Evolutionary conservation across 2,797 vertebrate species (phyloP), one percentile per base, ranked within the genome.

Genomic region (Eutrigla gurnardus): DNA sequence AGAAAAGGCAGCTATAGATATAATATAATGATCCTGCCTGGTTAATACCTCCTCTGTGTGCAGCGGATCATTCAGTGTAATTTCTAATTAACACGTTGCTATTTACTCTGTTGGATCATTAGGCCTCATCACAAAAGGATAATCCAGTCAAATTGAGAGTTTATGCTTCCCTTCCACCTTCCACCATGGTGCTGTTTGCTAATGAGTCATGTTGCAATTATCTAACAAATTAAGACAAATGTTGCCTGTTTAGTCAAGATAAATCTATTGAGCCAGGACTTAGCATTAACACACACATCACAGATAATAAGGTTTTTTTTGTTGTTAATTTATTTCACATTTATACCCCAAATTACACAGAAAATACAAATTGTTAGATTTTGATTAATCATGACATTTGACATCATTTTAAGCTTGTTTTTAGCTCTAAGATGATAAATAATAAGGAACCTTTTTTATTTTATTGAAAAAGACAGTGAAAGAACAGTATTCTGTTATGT

Each of bases 11-110:
- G 40, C 72, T 73, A 63, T 66, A 72, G 57, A 70, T 88, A 37
- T 89, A 81, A 82, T 78, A 75, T 90, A 78, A 81, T 82, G 70
- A 83, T 71, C 54, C 65, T 54, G 80, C 53, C 74, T 84, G 69
- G 68, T 82, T 91, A 92, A 92, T 91, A 83, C 85, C 86, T 86
- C 66, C 72, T 85, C 81, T 86, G 88, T 95, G 91, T 93, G 91
- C 91, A 87, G 81, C 75, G 77, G 93, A 93, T 95, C 89, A 92
- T 92, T 89, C 82, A 82, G 84, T 88, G 81, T 93, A 91, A 93
- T 93, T 94, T 92, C 92, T 95, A 95, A 96, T 96, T 96, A 96
- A 93, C 93, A 94, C 90, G 60, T 84, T 94, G 93, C 91, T 95
- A 94, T 96, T 95, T 95, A 93, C 90, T 93, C 91, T 93, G 91